phyloP scores from a whole-genome alignment of 2,797 vertebrate genomes.

The Rhadinocentrus ornatus region DNA sequence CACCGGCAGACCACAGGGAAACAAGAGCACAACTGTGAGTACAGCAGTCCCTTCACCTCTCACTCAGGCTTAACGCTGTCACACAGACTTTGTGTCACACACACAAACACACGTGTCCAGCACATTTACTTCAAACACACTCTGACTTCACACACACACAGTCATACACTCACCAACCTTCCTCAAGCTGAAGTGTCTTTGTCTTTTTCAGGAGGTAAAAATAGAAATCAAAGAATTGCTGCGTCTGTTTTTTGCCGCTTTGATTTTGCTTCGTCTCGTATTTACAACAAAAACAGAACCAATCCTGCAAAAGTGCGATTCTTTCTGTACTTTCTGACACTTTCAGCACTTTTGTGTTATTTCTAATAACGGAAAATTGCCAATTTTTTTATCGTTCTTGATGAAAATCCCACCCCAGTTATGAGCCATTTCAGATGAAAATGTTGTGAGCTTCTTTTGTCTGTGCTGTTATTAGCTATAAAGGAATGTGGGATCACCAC shows the following conservation, averaged over 20 bases:
- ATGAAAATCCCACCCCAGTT: slow-evolving; percentile 21
- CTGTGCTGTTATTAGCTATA: slow-evolving; percentile 54
- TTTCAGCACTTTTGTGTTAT: neutral
- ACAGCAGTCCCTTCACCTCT: slow-evolving; percentile 74
- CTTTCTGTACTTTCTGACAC: slow-evolving; percentile 23
- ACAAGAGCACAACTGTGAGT: slow-evolving; percentile 81
- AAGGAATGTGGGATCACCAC: slow-evolving; percentile 41
- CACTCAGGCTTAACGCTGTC: slow-evolving; percentile 69
- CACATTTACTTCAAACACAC: slow-evolving; percentile 56
- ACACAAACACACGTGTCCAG: slow-evolving; percentile 50
- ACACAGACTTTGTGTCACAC: slow-evolving; percentile 49
- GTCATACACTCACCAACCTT: slow-evolving; percentile 25
- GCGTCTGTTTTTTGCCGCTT: slow-evolving; percentile 19
- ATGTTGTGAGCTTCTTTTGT: slow-evolving; percentile 60
- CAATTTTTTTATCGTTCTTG: slow-evolving; percentile 18
- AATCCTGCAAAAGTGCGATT: slow-evolving; percentile 17
- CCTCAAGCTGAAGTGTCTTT: slow-evolving; percentile 47
- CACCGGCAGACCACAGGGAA: slow-evolving; percentile 75
- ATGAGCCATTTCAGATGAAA: slow-evolving; percentile 60
- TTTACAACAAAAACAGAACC: slow-evolving; percentile 26
- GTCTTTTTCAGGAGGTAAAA: slow-evolving; percentile 31
- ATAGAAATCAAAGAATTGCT: slow-evolving; percentile 26
- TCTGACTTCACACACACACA: slow-evolving; percentile 32
- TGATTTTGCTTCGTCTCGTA: neutral
- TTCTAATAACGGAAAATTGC: slow-evolving; percentile 13